A percentile compares a stretch with the other conserved stretches of the same genome.
phyloP scores from a whole-genome alignment of 2,797 vertebrate species.

The Microcaecilia unicolor region DNA sequence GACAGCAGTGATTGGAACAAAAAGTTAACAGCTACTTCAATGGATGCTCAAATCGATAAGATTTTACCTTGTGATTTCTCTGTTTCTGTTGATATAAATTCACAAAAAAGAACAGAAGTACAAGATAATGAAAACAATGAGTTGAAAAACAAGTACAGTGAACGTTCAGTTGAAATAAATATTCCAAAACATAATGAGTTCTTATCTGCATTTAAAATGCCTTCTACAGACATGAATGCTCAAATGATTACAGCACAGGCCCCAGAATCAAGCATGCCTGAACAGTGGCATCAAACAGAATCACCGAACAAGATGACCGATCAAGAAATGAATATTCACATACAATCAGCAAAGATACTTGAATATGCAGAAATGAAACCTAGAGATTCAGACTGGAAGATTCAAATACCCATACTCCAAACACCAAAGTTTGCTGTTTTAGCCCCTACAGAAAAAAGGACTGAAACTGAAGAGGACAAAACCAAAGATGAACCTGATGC shows the following conservation, averaged over 20 bases:
- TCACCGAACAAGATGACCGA: no score
- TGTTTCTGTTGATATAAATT: constrained; percentile 5
- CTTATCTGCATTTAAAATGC: constrained; percentile 10
- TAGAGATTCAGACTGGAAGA: not conserved
- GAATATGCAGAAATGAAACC: no score
- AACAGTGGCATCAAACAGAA: no score
- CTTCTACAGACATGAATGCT: no score
- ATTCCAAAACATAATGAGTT: constrained; percentile 47
- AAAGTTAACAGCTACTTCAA: not conserved
- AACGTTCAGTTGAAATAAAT: constrained; percentile 40
- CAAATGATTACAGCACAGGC: no score
- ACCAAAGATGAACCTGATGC: no score
- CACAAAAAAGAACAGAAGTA: constrained; percentile 3
- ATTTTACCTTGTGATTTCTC: constrained; percentile 20
- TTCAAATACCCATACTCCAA: not conserved
- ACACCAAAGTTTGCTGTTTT: constrained; percentile 1
- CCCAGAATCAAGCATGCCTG: no score
- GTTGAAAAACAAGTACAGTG: constrained; percentile 24
- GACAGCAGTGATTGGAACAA: constrained; percentile 11
- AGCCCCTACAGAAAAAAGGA: no score
- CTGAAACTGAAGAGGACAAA: no score
- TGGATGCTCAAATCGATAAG: constrained; percentile 4
- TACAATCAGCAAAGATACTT: no score
- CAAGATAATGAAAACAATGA: constrained; percentile 22
- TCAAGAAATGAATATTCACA: no score